Percentiles rank a stretch among this genome's conserved stretches.
Evolutionary conservation across 2,888 invertebrate species (phyloP).

Genomic region (Deilephila elpenor): DNA sequence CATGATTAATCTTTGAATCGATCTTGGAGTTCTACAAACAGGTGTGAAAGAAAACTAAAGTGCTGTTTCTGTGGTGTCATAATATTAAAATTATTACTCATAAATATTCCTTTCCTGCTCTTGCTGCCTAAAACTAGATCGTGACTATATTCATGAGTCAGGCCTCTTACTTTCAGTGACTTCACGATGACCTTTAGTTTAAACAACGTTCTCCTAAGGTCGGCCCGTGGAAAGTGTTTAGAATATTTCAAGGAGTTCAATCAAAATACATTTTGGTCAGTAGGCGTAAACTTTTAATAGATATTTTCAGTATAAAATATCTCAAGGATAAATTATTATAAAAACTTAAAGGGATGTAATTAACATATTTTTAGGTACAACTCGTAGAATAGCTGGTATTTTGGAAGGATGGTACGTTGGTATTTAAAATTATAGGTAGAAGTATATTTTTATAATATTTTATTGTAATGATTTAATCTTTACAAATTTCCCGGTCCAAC

Average conservation of each 20-base stretch:
- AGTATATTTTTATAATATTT: too few species aligned
- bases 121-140: neutral
- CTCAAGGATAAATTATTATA: neutral
- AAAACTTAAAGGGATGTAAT: neutral
- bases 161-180: neutral
- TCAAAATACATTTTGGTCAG: constrained; percentile 17
- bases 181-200: constrained; percentile 7
- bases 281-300: neutral
- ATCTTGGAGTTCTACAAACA: too few species aligned
- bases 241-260: constrained; percentile 18
- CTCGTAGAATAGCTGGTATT: too few species aligned
- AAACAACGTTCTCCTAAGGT: neutral
- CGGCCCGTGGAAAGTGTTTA: constrained; percentile 15
- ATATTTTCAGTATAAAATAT: neutral
- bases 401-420: too few species aligned
- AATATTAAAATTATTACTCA: neutral
- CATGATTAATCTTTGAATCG: too few species aligned
- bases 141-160: neutral
- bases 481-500: too few species aligned
- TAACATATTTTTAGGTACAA: neutral
- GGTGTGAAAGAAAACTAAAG: too few species aligned
- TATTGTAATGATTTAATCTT: too few species aligned
- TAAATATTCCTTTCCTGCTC: neutral
- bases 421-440: too few species aligned
- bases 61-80: too few species aligned